A percentile compares a stretch with the other conserved stretches of the same genome.
Evolutionary conservation across 1,140 invertebrate genomes (phyloP).

Genomic region (Sitophilus oryzae): DNA sequence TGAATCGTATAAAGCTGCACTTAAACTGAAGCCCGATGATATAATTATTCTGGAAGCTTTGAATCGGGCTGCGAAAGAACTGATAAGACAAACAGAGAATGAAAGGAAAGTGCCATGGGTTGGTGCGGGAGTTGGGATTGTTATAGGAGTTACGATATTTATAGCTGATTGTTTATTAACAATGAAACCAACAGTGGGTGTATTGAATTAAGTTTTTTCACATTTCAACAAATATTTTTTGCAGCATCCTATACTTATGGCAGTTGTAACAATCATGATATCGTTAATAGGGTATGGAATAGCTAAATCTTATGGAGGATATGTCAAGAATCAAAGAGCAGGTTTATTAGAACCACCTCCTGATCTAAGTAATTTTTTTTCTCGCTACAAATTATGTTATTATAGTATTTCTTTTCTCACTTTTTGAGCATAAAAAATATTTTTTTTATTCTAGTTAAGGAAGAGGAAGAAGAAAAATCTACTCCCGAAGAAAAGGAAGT

Average conservation of each 20-base stretch:
- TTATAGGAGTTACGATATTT: constrained; percentile 64
- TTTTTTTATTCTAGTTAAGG: too few species aligned
- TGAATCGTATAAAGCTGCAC: constrained; percentile 63
- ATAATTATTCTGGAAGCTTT: constrained; percentile 59
- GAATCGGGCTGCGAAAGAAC: constrained; percentile 53
- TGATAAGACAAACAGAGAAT: constrained; percentile 55
- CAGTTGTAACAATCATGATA: constrained; percentile 52
- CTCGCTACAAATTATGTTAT: too few species aligned
- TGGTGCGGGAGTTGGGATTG: constrained; percentile 65
- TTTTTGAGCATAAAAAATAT: too few species aligned
- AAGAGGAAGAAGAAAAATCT: too few species aligned
- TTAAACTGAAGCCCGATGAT: constrained; percentile 65
- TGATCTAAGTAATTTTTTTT: constrained; percentile 44
- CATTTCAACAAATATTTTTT: constrained; percentile 12
- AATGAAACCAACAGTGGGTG: constrained; percentile 59
- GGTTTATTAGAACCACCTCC: constrained; percentile 51
- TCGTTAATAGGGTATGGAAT: constrained; percentile 54
- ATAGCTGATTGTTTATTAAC: constrained; percentile 64
- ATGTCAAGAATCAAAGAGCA: constrained; percentile 50
- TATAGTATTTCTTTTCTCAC: too few species aligned
- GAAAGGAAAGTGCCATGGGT: constrained; percentile 71
- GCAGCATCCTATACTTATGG: constrained; percentile 57
- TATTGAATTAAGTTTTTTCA: constrained; percentile 3
- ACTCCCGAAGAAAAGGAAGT: constrained; percentile 36
- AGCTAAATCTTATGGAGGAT: constrained; percentile 51